Conservation (phyloP, 53 echinoderm and acorn worm species). For the Echinometra lucunter region DNA sequence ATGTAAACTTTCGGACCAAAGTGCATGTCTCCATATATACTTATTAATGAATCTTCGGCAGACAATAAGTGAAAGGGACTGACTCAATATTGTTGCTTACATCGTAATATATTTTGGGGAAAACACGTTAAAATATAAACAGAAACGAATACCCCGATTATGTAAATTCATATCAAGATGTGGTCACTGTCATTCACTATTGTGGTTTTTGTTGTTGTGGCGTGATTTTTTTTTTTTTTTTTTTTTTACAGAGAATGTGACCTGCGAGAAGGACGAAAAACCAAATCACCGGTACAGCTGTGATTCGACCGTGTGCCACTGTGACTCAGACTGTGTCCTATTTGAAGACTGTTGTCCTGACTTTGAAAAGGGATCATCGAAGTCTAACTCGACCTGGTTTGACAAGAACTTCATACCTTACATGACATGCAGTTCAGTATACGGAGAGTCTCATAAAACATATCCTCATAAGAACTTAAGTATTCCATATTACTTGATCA, state of each 20-base stretch:
- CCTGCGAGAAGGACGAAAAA: not conserved
- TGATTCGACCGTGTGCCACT: not conserved
- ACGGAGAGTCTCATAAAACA: not conserved
- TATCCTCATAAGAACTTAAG: not conserved
- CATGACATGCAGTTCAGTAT: not conserved
- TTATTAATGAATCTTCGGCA: too few relatives aligned
- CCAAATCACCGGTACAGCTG: not conserved
- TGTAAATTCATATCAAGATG: too few relatives aligned
- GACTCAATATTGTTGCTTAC: too few relatives aligned
- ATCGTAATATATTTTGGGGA: too few relatives aligned
- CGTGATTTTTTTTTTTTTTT: not conserved
- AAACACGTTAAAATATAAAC: too few relatives aligned
- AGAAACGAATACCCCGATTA: too few relatives aligned
- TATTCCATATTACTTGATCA: not conserved
- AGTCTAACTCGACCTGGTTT: not conserved
- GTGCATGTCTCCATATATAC: too few relatives aligned
- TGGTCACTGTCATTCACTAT: too few relatives aligned
- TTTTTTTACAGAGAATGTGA: not conserved
- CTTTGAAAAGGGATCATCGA: not conserved
- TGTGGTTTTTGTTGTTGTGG: too few relatives aligned
- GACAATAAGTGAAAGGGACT: too few relatives aligned
- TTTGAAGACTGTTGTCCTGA: constrained; percentile 1
- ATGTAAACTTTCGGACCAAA: too few relatives aligned
- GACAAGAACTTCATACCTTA: not conserved
- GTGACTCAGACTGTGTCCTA: not conserved